Conservation (phyloP, 1,140 invertebrate species). For the Aphelinus atriplicis region DNA sequence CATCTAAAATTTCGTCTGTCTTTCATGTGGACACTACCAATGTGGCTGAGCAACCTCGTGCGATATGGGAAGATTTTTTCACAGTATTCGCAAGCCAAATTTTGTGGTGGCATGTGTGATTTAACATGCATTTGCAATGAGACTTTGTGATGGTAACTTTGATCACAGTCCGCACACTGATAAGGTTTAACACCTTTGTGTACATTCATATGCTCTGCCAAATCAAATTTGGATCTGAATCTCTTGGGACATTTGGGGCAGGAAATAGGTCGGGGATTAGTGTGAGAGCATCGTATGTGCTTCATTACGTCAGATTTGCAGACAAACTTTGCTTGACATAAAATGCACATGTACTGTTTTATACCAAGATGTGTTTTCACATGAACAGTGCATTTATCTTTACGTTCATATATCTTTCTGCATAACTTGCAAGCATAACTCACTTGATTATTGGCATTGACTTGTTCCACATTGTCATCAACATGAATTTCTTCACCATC, state of each 20-base stretch:
- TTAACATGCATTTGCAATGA: constrained; percentile 65
- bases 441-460: constrained; percentile 54
- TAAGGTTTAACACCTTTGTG: constrained; percentile 64
- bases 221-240: constrained; percentile 63
- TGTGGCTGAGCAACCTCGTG: constrained; percentile 61
- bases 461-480: constrained; percentile 61
- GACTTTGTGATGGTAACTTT: constrained; percentile 64
- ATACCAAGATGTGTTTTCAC: constrained; percentile 76
- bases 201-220: constrained; percentile 63
- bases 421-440: constrained; percentile 62
- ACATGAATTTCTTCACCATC: constrained; percentile 64
- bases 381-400: constrained; percentile 68
- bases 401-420: constrained; percentile 59
- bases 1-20: constrained; percentile 62
- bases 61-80: constrained; percentile 64
- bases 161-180: constrained; percentile 59
- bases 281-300: constrained; percentile 63
- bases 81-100: constrained; percentile 64
- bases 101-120: constrained; percentile 63
- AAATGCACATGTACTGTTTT: constrained; percentile 76
- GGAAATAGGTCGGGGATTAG: constrained; percentile 62
- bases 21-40: constrained; percentile 63
- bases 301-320: constrained; percentile 66
- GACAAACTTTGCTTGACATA: constrained; percentile 68
- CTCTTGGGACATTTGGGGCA: constrained; percentile 65